Percentiles rank a stretch among this genome's conserved stretches.
phyloP scores from a whole-genome alignment of 2,113 vertebrate genomes.

The Vireo altiloquus region DNA sequence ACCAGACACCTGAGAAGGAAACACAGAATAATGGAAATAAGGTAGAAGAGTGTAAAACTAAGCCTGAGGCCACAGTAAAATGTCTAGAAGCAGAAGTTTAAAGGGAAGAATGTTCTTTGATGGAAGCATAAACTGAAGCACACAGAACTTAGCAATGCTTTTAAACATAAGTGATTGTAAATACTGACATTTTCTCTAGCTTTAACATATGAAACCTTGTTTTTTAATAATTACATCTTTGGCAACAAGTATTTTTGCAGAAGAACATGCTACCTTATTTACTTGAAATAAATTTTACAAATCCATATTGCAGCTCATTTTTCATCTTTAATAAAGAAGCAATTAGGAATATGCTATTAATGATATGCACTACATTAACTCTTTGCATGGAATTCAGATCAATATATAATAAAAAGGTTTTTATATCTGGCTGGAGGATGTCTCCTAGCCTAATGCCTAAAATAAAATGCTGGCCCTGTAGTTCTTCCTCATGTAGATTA shows the following conservation, averaged over 20 bases:
- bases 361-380: background rate
- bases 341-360: background rate
- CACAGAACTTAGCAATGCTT: background rate
- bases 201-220: background rate
- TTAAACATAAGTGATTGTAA: constrained; percentile 27
- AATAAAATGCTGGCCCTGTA: background rate
- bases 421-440: background rate
- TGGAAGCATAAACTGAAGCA: background rate
- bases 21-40: constrained; percentile 61
- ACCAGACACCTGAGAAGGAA: constrained; percentile 62
- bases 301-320: background rate
- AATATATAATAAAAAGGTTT: background rate
- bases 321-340: background rate
- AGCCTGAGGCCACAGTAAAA: constrained; percentile 53
- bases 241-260: background rate
- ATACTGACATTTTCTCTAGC: background rate
- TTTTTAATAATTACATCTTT: background rate
- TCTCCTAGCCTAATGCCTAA: background rate
- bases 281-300: background rate
- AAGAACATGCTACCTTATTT: background rate
- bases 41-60: constrained; percentile 57
- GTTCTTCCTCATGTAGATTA: background rate
- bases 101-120: background rate
- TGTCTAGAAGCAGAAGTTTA: constrained; percentile 81
- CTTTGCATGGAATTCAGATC: background rate